Evolutionary conservation across 2,113 vertebrate species (phyloP), one percentile per base, ranked within the genome.

Genomic region (Cacatua alba): DNA sequence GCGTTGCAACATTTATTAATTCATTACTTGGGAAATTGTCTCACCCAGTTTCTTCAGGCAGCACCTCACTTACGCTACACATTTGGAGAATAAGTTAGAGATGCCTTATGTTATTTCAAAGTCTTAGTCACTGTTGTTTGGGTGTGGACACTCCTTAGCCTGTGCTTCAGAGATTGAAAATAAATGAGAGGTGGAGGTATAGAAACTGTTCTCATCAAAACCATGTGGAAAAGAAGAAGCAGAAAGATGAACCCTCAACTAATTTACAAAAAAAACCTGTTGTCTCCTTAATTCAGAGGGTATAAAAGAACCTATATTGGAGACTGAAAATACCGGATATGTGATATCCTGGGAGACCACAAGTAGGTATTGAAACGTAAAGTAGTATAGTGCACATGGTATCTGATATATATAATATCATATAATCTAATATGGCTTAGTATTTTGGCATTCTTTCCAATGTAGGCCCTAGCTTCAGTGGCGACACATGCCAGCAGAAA

Each of bases 41-140:
- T 97, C 95, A 96, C 95, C 95, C 83, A 90, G 52, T 97, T 96
- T 97, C 96, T 97, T 93, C 69, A 85, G 97, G 97, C 97, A 95
- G 96, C 95, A 94, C 64, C 95, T 95, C 95, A 94, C 78, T 96
- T 78, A 78, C 97, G 96, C 97, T 96, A 96, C 94, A 96, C 82
- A 0, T 90, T 96, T 88, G 64, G 74, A 93, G 96, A 93, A 80
- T 87, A 96, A 93, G 93, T 85, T 91, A 82, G 89, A 74, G 88
- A 96, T 91, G 97, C 53, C 85, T 97, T 76, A 81, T 91, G 90
- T 87, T 95, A 92, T 97, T 97, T 95, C 92, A 90, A 86, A 82
- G 84, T 80, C 97, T 95, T 96, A 96, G 78, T 95, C 95, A 96
- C 51, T 91, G 82, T 62, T 96, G 44, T 90, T 91, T 96, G 95